A percentile compares a stretch with the other conserved stretches of the same genome.
phyloP scores from a whole-genome alignment of 2,113 vertebrate species.

The Mobula hypostoma region DNA sequence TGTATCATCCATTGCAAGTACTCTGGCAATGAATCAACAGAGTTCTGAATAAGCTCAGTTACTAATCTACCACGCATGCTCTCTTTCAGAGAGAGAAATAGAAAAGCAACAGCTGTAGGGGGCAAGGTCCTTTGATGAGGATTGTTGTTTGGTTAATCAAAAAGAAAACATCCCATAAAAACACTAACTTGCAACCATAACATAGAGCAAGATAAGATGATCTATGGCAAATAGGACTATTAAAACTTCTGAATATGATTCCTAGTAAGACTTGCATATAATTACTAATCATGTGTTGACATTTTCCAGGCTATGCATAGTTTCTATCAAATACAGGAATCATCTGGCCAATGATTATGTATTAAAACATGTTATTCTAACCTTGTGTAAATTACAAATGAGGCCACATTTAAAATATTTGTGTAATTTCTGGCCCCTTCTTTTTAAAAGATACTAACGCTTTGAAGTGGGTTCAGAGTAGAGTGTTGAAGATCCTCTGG shows the following conservation, averaged over 20 bases:
- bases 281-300: not conserved
- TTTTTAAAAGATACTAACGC: conserved; percentile 8
- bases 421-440: not conserved
- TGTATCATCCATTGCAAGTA: not conserved
- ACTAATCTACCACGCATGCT: not conserved
- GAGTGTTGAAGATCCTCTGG: not conserved
- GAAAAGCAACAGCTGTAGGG: not conserved
- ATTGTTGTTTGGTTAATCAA: not conserved
- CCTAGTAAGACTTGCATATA: not conserved
- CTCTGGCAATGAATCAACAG: not conserved
- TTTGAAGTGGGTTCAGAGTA: conserved; percentile 16
- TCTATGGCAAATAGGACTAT: not conserved
- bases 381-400: conserved; percentile 23
- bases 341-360: not conserved
- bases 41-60: not conserved
- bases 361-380: conserved; percentile 20
- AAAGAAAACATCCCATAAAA: not conserved
- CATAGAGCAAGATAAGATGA: not conserved
- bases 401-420: conserved; percentile 17
- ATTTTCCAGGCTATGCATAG: not conserved
- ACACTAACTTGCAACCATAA: not conserved
- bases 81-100: not conserved
- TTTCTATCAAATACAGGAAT: conserved; percentile 8
- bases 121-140: not conserved
- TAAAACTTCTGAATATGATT: not conserved